Percentiles rank a stretch among this genome's conserved stretches.
These are phyloP conservation scores for Synchiropus splendidus DNA, from an alignment of 2,113 vertebrate genomes.

Conservation along the genomic window DNA sequence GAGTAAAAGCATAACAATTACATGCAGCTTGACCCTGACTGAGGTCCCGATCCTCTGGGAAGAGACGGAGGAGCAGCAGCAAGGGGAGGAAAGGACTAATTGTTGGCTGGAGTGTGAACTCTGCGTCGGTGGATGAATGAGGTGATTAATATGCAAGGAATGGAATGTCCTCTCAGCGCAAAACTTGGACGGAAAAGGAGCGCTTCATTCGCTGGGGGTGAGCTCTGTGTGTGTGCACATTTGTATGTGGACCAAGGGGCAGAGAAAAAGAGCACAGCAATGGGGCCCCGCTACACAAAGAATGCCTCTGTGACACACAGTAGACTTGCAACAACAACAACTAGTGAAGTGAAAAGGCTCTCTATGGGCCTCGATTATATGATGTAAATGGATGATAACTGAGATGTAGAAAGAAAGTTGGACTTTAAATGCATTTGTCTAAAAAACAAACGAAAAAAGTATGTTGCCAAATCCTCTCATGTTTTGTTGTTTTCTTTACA, in stretches of 20 bases:
- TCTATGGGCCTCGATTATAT: constrained; percentile 13
- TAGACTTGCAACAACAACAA: constrained; percentile 20
- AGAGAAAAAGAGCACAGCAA: constrained; percentile 20
- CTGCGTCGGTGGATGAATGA: constrained; percentile 38
- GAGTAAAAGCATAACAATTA: constrained; percentile 30
- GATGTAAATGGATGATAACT: constrained; percentile 4
- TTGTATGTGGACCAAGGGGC: constrained; percentile 6
- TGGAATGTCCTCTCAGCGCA: constrained; percentile 43
- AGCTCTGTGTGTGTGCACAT: constrained; percentile 4
- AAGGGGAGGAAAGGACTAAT: constrained; percentile 38
- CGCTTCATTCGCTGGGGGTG: constrained; percentile 22
- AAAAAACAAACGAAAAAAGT: no score
- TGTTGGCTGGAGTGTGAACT: constrained; percentile 32
- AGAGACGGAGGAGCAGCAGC: constrained; percentile 19
- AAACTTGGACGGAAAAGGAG: constrained; percentile 31
- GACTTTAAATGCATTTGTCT: no score
- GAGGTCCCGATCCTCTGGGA: constrained; percentile 21
- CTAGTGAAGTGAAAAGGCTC: constrained; percentile 23
- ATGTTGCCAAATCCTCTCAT: no score
- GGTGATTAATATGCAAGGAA: constrained; percentile 58
- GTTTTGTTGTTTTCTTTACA: no score
- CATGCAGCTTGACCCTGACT: constrained; percentile 25
- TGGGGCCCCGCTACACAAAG: constrained; percentile 44
- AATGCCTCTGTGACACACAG: constrained; percentile 35
- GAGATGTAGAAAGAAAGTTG: no score